Evolutionary conservation across 2,888 invertebrate species (phyloP).

Genomic region (Dimorphilus gyrociliatus): DNA sequence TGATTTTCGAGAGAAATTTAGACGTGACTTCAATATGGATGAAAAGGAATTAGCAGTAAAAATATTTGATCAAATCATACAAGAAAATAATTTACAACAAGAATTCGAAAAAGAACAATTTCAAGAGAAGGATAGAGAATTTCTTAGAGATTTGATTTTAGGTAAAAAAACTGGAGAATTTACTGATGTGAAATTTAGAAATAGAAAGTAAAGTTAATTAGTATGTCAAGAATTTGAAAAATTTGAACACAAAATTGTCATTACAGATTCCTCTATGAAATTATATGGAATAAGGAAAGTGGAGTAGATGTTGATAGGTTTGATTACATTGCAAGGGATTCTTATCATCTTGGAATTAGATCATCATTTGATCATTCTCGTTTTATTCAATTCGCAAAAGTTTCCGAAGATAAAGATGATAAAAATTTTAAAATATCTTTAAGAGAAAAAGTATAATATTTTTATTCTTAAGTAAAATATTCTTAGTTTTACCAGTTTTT

Average conservation of each 20-base stretch:
- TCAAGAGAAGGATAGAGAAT: conserved; percentile 37
- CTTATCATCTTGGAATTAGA: conserved; percentile 39
- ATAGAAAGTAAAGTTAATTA: no score
- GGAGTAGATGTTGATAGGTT: conserved; percentile 52
- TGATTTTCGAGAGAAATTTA: no score
- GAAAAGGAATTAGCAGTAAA: conserved; percentile 40
- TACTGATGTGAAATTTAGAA: no score
- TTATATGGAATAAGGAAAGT: conserved; percentile 46
- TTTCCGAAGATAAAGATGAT: conserved; percentile 18
- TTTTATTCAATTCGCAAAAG: conserved; percentile 36
- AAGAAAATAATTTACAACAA: conserved; percentile 28
- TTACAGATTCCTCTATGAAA: no score
- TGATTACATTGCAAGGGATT: conserved; percentile 51
- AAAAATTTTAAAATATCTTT: no score
- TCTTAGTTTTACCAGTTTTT: no score
- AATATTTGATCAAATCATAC: conserved; percentile 40
- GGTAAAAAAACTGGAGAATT: no score
- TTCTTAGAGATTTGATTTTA: conserved; percentile 41
- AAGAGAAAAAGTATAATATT: no score
- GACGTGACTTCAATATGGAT: no score
- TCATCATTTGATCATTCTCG: conserved; percentile 41
- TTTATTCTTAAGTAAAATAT: no score
- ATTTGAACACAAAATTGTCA: no score
- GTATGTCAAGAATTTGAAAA: no score
- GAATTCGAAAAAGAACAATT: conserved; percentile 26